Evolutionary conservation across 1,140 invertebrate genomes (phyloP).

Genomic region (Bathynomus jamesi): DNA sequence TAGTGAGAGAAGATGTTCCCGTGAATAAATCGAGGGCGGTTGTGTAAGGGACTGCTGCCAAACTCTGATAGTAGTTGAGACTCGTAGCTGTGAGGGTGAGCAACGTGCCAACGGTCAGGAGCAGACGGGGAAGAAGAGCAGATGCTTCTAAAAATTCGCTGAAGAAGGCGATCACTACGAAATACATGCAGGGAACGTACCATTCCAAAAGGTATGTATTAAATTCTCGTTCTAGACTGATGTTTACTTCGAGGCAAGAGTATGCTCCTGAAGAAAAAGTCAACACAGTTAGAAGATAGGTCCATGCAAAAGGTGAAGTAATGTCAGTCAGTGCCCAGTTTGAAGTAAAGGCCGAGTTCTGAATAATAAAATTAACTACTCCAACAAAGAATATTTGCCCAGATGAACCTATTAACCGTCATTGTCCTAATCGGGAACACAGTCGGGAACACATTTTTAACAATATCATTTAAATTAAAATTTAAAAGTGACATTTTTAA

Average conservation of each 20-base stretch:
- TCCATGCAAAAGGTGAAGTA: background rate
- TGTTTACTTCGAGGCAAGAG: slow-evolving; percentile 20
- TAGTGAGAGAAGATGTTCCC: background rate
- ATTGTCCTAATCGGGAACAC: too few species aligned
- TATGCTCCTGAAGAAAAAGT: slow-evolving; percentile 17
- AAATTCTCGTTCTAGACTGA: slow-evolving; percentile 15
- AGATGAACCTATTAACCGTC: background rate
- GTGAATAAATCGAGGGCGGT: background rate
- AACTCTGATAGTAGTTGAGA: background rate
- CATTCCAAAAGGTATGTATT: slow-evolving; percentile 26
- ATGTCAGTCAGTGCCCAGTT: background rate
- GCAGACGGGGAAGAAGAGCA: slow-evolving; percentile 17
- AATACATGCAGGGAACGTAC: slow-evolving; percentile 28
- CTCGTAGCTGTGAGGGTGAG: slow-evolving; percentile 14
- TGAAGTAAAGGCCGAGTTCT: background rate
- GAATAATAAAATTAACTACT: background rate
- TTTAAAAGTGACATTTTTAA: background rate
- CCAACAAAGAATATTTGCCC: background rate
- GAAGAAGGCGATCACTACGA: slow-evolving; percentile 22
- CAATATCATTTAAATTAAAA: background rate
- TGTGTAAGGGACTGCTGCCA: background rate
- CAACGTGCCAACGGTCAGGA: slow-evolving; percentile 25
- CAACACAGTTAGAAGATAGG: background rate
- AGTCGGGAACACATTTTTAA: too few species aligned
- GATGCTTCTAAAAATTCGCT: slow-evolving; percentile 16